phyloP scores from a whole-genome alignment of 2,888 invertebrate species.

The Bombylius discolor region DNA sequence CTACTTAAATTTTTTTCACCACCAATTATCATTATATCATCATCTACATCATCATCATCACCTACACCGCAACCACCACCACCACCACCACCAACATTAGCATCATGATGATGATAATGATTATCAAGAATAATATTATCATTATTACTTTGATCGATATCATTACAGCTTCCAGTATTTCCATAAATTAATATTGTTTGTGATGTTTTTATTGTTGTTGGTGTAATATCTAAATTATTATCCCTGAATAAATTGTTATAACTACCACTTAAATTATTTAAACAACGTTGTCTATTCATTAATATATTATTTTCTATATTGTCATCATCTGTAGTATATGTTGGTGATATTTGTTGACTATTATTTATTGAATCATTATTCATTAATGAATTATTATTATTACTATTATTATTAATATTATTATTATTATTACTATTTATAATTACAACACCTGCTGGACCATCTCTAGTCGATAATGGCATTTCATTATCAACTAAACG shows the following conservation, averaged over 20 bases:
- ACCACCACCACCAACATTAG: too few relatives aligned
- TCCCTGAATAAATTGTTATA: slow-evolving; percentile 35
- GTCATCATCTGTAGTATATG: slow-evolving; percentile 23
- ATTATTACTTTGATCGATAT: too few relatives aligned
- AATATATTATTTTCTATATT: slow-evolving; percentile 29
- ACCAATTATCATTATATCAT: too few relatives aligned
- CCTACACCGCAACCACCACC: too few relatives aligned
- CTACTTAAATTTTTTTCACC: too few relatives aligned
- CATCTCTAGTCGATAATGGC: slow-evolving; percentile 41
- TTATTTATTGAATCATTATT: background rate
- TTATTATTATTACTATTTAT: background rate
- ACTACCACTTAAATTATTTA: slow-evolving; percentile 31
- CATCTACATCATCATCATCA: too few relatives aligned
- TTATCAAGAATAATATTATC: too few relatives aligned
- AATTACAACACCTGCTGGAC: slow-evolving; percentile 19
- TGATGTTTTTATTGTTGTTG: too few relatives aligned
- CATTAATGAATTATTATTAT: background rate
- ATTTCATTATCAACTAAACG: slow-evolving; percentile 52
- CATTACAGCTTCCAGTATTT: too few relatives aligned
- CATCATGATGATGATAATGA: too few relatives aligned
- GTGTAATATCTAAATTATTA: slow-evolving; percentile 21
- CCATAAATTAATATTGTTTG: background rate
- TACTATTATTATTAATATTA: background rate
- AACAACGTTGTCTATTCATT: slow-evolving; percentile 15
- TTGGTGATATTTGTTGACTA: background rate